Percentiles rank a stretch among this genome's conserved stretches.
Evolutionary conservation across 2,797 vertebrate species (phyloP).

Genomic region (Pipistrellus nathusii): DNA sequence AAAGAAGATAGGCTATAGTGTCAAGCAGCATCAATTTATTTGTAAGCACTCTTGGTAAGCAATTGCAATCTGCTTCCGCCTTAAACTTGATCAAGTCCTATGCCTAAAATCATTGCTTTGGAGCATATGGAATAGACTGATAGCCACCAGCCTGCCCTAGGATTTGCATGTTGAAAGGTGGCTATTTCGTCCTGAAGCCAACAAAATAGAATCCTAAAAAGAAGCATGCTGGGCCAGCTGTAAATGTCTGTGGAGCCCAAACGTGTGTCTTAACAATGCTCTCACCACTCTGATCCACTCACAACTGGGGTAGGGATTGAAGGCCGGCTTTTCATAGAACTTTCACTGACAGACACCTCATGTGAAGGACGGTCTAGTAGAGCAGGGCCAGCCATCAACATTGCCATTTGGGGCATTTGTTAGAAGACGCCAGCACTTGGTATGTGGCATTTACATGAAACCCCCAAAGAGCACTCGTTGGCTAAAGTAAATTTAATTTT

Average conservation of each 20-base stretch:
- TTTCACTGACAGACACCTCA: background rate
- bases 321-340: background rate
- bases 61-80: background rate
- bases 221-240: background rate
- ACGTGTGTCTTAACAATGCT: background rate
- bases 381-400: background rate
- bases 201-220: background rate
- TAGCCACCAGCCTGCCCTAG: background rate
- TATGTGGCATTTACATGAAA: constrained; percentile 11
- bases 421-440: background rate
- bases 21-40: background rate
- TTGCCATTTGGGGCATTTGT: background rate
- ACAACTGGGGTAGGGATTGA: background rate
- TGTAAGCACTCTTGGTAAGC: background rate
- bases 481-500: constrained; percentile 55
- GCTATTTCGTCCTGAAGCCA: constrained; percentile 5
- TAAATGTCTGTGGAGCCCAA: background rate
- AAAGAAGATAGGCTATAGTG: background rate
- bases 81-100: constrained; percentile 41
- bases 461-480: background rate
- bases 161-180: background rate
- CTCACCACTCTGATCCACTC: background rate
- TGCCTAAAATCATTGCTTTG: background rate
- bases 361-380: background rate
- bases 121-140: background rate